A percentile compares a stretch with the other conserved stretches of the same genome.
These are phyloP conservation scores for Aplodontia rufa DNA, from an alignment of 2,113 vertebrate genomes.

Conservation along the genomic window DNA sequence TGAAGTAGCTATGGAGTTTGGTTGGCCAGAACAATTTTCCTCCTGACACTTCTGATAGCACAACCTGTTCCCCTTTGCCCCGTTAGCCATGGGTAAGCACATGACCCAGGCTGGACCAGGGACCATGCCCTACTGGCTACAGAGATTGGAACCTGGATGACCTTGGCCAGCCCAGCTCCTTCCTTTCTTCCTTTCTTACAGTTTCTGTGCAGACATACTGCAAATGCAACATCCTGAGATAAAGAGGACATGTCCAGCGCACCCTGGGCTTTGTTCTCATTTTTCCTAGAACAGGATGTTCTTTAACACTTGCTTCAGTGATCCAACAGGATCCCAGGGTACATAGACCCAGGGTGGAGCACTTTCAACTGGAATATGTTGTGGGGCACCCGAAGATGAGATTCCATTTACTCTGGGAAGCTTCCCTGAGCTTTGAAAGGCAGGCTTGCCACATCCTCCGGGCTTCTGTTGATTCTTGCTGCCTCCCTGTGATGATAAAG, in stretches of 20 bases:
- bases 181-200: background rate
- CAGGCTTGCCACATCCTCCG: background rate
- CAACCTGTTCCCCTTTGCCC: rapidly evolving
- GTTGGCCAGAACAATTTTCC: background rate
- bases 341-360: background rate
- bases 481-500: background rate
- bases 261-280: background rate
- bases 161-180: background rate
- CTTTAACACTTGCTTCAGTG: background rate
- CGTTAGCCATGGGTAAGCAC: background rate
- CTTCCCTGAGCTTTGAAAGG: background rate
- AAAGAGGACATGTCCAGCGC: background rate
- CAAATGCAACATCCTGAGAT: background rate
- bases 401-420: background rate
- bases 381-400: background rate
- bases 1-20: background rate
- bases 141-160: background rate
- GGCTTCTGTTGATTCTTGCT: background rate
- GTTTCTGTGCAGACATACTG: background rate
- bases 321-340: background rate
- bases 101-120: background rate
- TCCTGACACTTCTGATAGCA: background rate
- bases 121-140: background rate
- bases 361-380: no score
- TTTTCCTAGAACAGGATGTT: background rate